phyloP scores from a whole-genome alignment of 2,888 invertebrate species.

The Tiliacea aurago region DNA sequence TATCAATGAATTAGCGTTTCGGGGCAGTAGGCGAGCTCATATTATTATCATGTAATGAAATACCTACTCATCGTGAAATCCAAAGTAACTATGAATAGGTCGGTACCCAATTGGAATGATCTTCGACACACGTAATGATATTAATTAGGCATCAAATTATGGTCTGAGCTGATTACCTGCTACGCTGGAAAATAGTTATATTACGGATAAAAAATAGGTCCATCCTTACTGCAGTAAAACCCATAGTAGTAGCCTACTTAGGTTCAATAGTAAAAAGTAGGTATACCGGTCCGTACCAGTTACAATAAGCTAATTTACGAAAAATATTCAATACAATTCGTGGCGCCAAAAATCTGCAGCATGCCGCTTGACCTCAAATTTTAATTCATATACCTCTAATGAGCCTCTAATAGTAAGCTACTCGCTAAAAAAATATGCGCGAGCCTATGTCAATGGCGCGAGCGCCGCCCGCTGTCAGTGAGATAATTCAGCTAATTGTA shows the following conservation, averaged over 20 bases:
- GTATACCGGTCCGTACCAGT: background rate
- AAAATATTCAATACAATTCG: background rate
- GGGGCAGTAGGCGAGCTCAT: background rate
- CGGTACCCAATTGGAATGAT: background rate
- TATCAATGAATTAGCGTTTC: background rate
- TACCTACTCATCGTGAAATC: background rate
- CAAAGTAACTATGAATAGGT: background rate
- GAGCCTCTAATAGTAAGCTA: background rate
- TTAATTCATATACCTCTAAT: background rate
- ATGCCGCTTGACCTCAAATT: slow-evolving; percentile 9
- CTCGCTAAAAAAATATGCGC: slow-evolving; percentile 53
- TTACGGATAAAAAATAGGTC: background rate
- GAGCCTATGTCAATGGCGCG: no score
- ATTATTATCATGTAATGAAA: background rate
- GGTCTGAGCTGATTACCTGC: background rate
- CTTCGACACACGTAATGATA: background rate
- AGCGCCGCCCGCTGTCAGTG: slow-evolving; percentile 35
- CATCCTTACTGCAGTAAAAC: background rate
- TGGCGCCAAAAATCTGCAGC: slow-evolving; percentile 10
- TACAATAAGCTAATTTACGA: no score
- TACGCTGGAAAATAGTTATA: background rate
- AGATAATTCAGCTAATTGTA: slow-evolving; percentile 29
- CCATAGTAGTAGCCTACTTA: background rate
- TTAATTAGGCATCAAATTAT: slow-evolving; percentile 6
- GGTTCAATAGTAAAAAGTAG: background rate